Evolutionary conservation across 2,888 invertebrate genomes (phyloP).

Genomic region (Caenorhabditis angaria): DNA sequence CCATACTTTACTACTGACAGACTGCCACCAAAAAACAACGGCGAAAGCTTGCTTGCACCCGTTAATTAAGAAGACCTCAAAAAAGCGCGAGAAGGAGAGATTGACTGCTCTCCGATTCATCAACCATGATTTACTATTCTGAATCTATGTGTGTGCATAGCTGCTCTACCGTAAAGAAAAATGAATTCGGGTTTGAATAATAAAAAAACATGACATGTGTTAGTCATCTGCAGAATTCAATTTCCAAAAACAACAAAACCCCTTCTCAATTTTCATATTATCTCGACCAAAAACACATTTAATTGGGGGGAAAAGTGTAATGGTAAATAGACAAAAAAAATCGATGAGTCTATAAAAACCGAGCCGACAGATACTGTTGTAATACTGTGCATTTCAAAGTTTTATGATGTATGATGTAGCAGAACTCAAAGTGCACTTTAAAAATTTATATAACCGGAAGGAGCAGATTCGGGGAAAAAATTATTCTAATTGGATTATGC

Average conservation of each 20-base stretch:
- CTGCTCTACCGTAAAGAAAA: neutral
- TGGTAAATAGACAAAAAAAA: slow-evolving; percentile 1
- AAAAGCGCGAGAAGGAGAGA: neutral
- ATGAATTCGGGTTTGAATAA: neutral
- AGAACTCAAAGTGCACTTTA: neutral
- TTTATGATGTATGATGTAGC: neutral
- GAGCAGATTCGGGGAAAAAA: neutral
- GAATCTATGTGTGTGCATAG: neutral
- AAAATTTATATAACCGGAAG: too few relatives aligned
- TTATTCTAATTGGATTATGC: neutral
- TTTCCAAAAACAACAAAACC: neutral
- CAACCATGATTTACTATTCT: neutral
- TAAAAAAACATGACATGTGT: slow-evolving; percentile 1
- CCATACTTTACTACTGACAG: slow-evolving; percentile 4
- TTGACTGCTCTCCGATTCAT: slow-evolving; percentile 1
- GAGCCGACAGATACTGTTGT: neutral
- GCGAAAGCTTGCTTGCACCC: too few relatives aligned
- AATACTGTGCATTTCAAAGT: neutral
- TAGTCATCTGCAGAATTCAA: neutral
- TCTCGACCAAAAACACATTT: neutral
- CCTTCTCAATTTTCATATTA: slow-evolving; percentile 2
- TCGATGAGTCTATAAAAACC: neutral
- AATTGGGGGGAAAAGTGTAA: neutral
- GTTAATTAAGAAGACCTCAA: slow-evolving; percentile 1
- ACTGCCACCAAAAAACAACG: neutral